phyloP scores from a whole-genome alignment of 2,113 vertebrate species.

The Synodontis membranacea region DNA sequence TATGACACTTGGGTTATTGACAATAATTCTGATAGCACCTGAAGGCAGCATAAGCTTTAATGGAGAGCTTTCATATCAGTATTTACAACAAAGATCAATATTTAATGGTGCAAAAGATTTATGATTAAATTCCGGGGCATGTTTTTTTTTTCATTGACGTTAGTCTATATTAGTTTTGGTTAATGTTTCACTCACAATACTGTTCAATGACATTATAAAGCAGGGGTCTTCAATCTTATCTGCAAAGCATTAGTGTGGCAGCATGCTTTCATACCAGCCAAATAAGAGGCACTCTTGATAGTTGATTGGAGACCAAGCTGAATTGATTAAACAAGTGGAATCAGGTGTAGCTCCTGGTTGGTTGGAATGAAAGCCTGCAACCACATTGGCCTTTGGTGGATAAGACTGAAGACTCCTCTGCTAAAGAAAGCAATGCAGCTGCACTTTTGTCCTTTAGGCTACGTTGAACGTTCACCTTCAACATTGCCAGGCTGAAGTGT shows the following conservation, averaged over 20 bases:
- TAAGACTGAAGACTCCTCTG: not conserved
- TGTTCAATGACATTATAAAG: not conserved
- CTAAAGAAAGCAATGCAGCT: not conserved
- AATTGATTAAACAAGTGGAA: slow-evolving; percentile 21
- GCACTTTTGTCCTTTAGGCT: not conserved
- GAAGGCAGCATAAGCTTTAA: not conserved
- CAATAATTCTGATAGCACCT: not conserved
- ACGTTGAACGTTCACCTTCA: no score
- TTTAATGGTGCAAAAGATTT: not conserved
- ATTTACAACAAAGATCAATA: not conserved
- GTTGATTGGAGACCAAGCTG: not conserved
- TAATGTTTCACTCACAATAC: not conserved
- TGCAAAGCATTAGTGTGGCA: not conserved
- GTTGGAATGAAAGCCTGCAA: not conserved
- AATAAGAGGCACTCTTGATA: not conserved
- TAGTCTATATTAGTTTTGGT: not conserved
- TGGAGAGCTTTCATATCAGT: not conserved
- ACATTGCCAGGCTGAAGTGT: no score
- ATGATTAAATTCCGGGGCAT: not conserved
- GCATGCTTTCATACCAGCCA: not conserved
- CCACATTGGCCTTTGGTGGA: not conserved
- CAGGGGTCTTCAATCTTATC: not conserved
- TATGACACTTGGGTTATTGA: not conserved
- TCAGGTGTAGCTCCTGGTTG: not conserved
- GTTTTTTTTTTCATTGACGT: not conserved